phyloP scores from a whole-genome alignment of 2,888 invertebrate genomes.

The Tenthredo livida region DNA sequence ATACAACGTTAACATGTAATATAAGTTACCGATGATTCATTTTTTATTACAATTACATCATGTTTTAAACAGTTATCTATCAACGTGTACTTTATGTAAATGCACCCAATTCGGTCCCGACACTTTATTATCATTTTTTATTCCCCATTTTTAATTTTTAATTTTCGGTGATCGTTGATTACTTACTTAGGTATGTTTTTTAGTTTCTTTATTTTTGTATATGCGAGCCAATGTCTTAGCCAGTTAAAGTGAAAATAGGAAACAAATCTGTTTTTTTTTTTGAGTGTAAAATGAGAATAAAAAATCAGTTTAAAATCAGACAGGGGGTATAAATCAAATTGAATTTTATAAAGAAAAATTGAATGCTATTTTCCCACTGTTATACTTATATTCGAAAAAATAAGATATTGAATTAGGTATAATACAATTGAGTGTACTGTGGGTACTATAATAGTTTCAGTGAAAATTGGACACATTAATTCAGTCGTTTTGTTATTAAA shows the following conservation, averaged over 20 bases:
- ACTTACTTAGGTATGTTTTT: not conserved
- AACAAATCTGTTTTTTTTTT: not conserved
- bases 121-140: not conserved
- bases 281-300: not conserved
- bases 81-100: slow-evolving; percentile 23
- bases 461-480: not conserved
- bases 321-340: too few species aligned
- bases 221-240: not conserved
- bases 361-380: not conserved
- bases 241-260: not conserved
- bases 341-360: not conserved
- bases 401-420: not conserved
- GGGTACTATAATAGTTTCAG: slow-evolving; percentile 10
- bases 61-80: slow-evolving; percentile 28
- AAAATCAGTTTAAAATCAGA: slow-evolving; percentile 5
- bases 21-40: slow-evolving; percentile 21
- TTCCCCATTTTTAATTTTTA: not conserved
- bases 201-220: too few species aligned
- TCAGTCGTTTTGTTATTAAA: slow-evolving; percentile 37
- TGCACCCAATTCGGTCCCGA: slow-evolving; percentile 45
- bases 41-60: slow-evolving; percentile 12
- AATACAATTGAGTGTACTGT: not conserved
- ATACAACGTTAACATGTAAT: slow-evolving; percentile 30
- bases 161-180: not conserved
- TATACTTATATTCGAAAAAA: not conserved